Conservation (phyloP, 1,140 invertebrate species). For the Phenacoccus solenopsis region DNA sequence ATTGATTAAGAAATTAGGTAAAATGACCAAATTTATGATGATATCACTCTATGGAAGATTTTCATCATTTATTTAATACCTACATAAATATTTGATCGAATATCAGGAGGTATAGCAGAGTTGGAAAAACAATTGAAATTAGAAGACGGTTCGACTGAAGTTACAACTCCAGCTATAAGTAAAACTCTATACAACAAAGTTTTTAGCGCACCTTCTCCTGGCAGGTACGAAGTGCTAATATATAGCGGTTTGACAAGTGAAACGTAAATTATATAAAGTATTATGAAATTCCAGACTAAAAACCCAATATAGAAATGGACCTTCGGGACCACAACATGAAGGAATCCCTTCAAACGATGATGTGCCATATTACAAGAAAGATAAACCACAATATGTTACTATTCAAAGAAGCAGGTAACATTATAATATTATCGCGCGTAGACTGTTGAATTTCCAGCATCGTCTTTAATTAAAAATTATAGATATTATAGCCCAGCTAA, state of each 20-base stretch:
- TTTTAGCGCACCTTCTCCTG: conserved; percentile 20
- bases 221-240: conserved; percentile 9
- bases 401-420: conserved; percentile 30
- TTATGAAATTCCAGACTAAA: conserved; percentile 25
- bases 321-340: conserved; percentile 50
- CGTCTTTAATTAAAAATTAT: no score
- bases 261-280: background rate
- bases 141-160: conserved; percentile 35
- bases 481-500: no score
- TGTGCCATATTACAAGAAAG: conserved; percentile 33
- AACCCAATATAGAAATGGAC: conserved; percentile 28
- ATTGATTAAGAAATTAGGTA: conserved; percentile 65
- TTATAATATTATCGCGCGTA: no score
- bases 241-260: background rate
- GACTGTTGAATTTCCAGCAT: no score
- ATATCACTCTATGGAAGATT: no score
- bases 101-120: conserved; percentile 57
- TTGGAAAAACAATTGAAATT: conserved; percentile 58
- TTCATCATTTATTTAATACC: background rate
- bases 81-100: background rate
- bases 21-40: no score
- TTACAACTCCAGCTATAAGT: conserved; percentile 45
- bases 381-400: conserved; percentile 48
- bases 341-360: conserved; percentile 38
- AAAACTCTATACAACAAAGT: conserved; percentile 50